Conservation (phyloP, 2,888 invertebrate species). For the Hyalella azteca region DNA sequence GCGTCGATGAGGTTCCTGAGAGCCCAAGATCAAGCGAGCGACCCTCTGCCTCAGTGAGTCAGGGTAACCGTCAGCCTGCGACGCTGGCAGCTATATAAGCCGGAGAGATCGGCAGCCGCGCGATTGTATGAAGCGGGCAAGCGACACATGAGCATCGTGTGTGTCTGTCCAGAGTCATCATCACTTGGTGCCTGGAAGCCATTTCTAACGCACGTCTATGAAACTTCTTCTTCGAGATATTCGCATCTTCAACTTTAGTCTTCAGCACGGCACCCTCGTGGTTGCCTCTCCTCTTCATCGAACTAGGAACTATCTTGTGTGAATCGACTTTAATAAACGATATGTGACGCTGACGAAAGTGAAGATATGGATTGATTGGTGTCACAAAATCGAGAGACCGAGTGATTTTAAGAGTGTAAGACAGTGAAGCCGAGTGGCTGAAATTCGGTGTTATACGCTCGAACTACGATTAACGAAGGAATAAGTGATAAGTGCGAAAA, state of each 20-base stretch:
- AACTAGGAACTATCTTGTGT: not conserved
- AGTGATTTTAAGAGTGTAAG: conserved; percentile 24
- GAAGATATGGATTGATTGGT: conserved; percentile 15
- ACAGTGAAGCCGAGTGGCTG: conserved; percentile 2
- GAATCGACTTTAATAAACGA: not conserved
- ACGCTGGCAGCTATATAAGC: not conserved
- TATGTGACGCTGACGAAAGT: conserved; percentile 5
- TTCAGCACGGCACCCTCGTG: not conserved
- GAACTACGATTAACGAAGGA: conserved; percentile 23
- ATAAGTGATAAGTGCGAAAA: conserved; percentile 36
- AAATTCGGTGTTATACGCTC: not conserved
- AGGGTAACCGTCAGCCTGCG: conserved; percentile 18
- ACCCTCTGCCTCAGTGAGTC: conserved; percentile 6
- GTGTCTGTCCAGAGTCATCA: not conserved
- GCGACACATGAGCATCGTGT: not conserved
- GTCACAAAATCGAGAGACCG: not conserved
- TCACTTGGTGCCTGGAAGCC: not conserved
- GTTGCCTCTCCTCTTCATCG: not conserved
- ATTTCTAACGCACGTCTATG: not conserved
- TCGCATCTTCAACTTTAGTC: conserved; percentile 14
- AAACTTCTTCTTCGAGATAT: not conserved
- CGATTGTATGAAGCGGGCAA: not conserved
- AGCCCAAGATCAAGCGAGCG: not conserved
- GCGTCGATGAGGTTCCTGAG: too few species aligned
- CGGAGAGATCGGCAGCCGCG: not conserved